Conservation (phyloP, 2,888 invertebrate species). For the Panorpa germanica region DNA sequence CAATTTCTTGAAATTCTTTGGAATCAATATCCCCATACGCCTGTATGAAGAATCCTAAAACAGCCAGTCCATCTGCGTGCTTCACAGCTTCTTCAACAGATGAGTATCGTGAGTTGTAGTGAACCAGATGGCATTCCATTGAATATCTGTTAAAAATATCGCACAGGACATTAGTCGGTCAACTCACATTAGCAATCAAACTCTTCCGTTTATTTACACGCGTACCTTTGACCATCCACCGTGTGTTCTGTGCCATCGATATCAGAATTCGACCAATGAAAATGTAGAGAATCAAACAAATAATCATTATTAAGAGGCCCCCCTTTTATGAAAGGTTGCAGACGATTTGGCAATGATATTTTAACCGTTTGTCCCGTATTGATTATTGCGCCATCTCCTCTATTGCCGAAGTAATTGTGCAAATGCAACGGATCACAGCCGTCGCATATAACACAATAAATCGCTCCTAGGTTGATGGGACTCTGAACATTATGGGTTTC, state of each 20-base stretch:
- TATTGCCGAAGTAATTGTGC: no score
- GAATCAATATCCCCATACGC: conserved; percentile 36
- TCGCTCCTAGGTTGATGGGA: no score
- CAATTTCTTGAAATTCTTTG: conserved; percentile 34
- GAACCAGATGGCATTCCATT: conserved; percentile 64
- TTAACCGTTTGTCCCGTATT: no score
- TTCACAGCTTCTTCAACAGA: conserved; percentile 41
- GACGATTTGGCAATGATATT: conserved; percentile 35
- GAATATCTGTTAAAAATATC: conserved; percentile 33
- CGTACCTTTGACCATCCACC: no score
- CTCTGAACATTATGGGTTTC: no score
- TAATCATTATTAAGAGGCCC: conserved; percentile 38
- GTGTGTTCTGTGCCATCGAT: no score
- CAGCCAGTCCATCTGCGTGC: conserved; percentile 49
- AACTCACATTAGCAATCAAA: background rate
- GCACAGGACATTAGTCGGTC: background rate
- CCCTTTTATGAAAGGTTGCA: conserved; percentile 36
- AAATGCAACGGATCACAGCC: no score
- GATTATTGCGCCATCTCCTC: no score
- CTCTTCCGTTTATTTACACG: no score
- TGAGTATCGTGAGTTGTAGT: conserved; percentile 51
- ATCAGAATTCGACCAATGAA: no score
- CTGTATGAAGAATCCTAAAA: conserved; percentile 47
- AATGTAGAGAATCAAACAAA: no score
- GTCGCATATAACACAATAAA: no score